Conservation (phyloP, 1,140 invertebrate species). For the Vollenhovia emeryi region DNA sequence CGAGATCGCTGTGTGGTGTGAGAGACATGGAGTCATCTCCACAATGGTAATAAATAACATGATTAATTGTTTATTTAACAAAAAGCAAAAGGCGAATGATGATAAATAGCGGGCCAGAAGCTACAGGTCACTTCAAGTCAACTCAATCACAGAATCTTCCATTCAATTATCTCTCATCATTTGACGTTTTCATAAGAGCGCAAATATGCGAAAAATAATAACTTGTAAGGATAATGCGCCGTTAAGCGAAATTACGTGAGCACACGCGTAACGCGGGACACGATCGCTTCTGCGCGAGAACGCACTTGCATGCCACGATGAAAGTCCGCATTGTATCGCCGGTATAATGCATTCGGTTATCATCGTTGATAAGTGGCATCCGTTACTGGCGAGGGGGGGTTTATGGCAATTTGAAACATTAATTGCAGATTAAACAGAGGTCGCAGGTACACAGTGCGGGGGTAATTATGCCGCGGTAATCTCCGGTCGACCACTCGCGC, state of each 20-base stretch:
- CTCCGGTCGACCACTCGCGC: constrained; percentile 81
- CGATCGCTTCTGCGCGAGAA: constrained; percentile 21
- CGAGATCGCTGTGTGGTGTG: too few relatives aligned
- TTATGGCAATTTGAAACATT: constrained; percentile 84
- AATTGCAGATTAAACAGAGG: constrained; percentile 84
- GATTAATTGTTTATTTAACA: too few relatives aligned
- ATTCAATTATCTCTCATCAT: background rate
- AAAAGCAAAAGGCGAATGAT: too few relatives aligned
- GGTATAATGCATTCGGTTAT: constrained; percentile 67
- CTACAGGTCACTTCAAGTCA: too few relatives aligned
- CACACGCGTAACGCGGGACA: background rate
- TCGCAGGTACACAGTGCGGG: constrained; percentile 73
- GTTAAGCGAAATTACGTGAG: background rate
- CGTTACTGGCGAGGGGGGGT: constrained; percentile 78
- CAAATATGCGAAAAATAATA: background rate
- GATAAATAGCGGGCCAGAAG: too few relatives aligned
- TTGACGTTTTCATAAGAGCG: background rate
- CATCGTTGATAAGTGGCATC: constrained; percentile 82
- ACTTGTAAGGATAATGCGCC: background rate
- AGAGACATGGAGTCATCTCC: too few relatives aligned
- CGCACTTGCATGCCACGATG: constrained; percentile 5
- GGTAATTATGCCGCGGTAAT: constrained; percentile 83
- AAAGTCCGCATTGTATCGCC: constrained; percentile 22
- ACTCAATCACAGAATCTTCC: too few relatives aligned
- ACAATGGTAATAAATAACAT: too few relatives aligned